Evolutionary conservation across 2,888 invertebrate species (phyloP).

Genomic region (Gnatocerus cornutus): DNA sequence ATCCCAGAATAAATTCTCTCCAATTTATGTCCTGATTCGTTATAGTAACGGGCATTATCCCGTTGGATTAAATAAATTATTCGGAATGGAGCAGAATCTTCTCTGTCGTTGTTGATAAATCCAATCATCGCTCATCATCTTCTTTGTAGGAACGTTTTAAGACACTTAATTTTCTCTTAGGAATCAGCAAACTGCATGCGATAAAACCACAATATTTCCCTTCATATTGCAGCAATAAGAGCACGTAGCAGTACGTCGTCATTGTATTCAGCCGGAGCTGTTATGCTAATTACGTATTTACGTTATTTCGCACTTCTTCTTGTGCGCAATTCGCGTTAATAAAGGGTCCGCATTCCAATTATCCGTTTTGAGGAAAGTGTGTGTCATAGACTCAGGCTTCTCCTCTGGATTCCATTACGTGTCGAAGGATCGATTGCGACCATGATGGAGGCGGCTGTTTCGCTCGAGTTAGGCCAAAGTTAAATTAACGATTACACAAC

Average conservation of each 20-base stretch:
- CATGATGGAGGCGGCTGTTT: slow-evolving; percentile 38
- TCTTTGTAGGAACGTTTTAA: background rate
- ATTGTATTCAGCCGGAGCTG: slow-evolving; percentile 14
- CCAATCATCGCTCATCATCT: slow-evolving; percentile 13
- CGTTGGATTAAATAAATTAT: slow-evolving; percentile 28
- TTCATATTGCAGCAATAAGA: slow-evolving; percentile 23
- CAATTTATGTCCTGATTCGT: slow-evolving; percentile 25
- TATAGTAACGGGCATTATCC: slow-evolving; percentile 11
- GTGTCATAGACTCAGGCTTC: background rate
- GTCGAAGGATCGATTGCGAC: slow-evolving; percentile 32
- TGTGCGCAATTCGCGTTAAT: slow-evolving; percentile 1
- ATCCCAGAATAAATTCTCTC: slow-evolving; percentile 15
- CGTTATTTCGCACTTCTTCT: slow-evolving; percentile 25
- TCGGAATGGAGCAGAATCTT: slow-evolving; percentile 14
- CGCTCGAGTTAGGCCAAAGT: slow-evolving; percentile 39
- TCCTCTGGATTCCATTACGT: slow-evolving; percentile 12
- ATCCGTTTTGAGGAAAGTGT: slow-evolving; percentile 4
- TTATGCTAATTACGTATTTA: slow-evolving; percentile 38
- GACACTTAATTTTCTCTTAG: slow-evolving; percentile 4
- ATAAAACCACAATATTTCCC: background rate
- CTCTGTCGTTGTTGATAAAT: slow-evolving; percentile 5
- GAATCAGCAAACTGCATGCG: slow-evolving; percentile 8
- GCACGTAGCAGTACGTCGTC: slow-evolving; percentile 16
- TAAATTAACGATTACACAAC: slow-evolving; percentile 47
- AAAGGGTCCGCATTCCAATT: slow-evolving; percentile 13